Percentiles rank a stretch among this genome's conserved stretches.
Conservation (phyloP, 2,888 invertebrate genomes). For the Serripes groenlandicus region DNA sequence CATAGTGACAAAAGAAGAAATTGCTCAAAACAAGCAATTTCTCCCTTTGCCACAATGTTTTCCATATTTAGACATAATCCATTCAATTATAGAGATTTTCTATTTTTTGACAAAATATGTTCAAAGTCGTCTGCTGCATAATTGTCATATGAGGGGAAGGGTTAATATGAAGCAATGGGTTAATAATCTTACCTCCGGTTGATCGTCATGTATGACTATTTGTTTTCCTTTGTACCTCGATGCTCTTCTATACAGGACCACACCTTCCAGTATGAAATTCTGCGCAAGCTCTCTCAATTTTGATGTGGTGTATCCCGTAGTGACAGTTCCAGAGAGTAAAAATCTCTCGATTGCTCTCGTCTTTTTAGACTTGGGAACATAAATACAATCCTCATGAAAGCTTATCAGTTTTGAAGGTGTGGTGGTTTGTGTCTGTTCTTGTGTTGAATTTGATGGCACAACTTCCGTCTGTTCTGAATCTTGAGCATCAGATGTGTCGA, state of each 20-base stretch:
- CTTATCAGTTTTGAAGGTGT: not conserved
- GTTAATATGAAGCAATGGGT: too few species aligned
- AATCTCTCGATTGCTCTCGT: constrained; percentile 48
- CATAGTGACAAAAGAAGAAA: too few species aligned
- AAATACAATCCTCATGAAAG: constrained; percentile 36
- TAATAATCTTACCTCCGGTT: constrained; percentile 40
- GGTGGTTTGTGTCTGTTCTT: not conserved
- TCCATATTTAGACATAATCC: too few species aligned
- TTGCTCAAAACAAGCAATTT: too few species aligned
- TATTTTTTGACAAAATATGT: not conserved
- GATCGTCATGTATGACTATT: constrained; percentile 51
- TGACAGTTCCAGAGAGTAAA: not conserved
- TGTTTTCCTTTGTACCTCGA: constrained; percentile 54
- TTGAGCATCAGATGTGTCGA: not conserved
- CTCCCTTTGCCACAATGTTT: too few species aligned
- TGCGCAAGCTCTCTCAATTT: constrained; percentile 30
- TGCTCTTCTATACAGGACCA: constrained; percentile 43
- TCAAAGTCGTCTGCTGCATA: not conserved
- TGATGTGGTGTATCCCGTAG: constrained; percentile 16
- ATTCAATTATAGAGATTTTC: too few species aligned
- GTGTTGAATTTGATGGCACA: not conserved
- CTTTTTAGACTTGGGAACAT: constrained; percentile 40
- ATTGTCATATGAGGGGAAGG: too few species aligned
- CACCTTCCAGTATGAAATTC: constrained; percentile 42
- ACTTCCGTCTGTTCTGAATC: not conserved